A percentile compares a stretch with the other conserved stretches of the same genome.
phyloP scores from a whole-genome alignment of 2,888 invertebrate species.

The Eledona agricola region DNA sequence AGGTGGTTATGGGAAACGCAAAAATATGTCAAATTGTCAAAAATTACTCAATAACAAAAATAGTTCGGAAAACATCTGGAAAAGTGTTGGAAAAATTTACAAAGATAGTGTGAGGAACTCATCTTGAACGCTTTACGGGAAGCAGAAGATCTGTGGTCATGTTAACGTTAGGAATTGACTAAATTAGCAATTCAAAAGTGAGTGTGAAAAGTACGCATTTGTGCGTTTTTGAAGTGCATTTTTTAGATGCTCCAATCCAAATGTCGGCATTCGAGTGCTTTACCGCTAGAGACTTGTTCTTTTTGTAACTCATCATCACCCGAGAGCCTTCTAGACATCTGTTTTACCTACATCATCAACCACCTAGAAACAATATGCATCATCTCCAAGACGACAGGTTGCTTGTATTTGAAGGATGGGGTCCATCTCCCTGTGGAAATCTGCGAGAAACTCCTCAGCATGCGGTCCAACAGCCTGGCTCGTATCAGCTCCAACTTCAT shows the following conservation, averaged over 20 bases:
- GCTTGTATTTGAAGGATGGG: conserved; percentile 68
- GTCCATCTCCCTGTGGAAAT: conserved; percentile 75
- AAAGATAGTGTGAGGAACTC: conserved; percentile 12
- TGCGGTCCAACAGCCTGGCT: conserved; percentile 63
- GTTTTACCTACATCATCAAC: conserved; percentile 70
- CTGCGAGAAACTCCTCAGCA: conserved; percentile 73
- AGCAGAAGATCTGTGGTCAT: conserved; percentile 21
- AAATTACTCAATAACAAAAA: conserved; percentile 59
- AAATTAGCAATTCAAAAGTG: conserved; percentile 15
- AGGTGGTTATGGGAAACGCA: conserved; percentile 15
- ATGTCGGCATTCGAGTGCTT: conserved; percentile 59
- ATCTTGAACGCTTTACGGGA: conserved; percentile 1
- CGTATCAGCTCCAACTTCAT: conserved; percentile 73
- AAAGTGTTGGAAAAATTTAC: conserved; percentile 41
- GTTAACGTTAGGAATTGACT: conserved; percentile 19
- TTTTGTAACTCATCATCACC: conserved; percentile 63
- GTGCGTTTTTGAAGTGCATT: conserved; percentile 10
- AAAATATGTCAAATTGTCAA: conserved; percentile 47
- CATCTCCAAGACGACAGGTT: conserved; percentile 52
- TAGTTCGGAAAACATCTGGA: conserved; percentile 56
- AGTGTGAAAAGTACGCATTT: conserved; percentile 4
- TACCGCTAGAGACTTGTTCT: conserved; percentile 59
- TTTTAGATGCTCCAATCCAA: conserved; percentile 56
- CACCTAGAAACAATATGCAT: conserved; percentile 71
- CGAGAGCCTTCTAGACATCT: conserved; percentile 71